phyloP scores from a whole-genome alignment of 2,797 vertebrate genomes.

The Furcifer pardalis region DNA sequence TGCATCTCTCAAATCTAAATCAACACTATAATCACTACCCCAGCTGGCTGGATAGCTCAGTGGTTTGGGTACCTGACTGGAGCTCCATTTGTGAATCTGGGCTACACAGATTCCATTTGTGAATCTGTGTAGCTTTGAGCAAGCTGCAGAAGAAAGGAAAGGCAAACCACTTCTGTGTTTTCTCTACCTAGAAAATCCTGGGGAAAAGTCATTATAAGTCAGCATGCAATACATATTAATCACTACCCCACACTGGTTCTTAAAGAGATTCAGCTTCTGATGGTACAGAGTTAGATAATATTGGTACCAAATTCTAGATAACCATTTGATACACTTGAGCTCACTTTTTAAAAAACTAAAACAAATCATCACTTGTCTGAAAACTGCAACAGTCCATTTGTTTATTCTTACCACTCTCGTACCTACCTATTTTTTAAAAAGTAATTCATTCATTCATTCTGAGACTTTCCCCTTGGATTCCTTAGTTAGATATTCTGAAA shows the following conservation, averaged over 20 bases:
- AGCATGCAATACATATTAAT: too few species aligned
- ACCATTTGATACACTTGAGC: neutral
- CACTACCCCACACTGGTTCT: neutral
- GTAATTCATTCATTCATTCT: neutral
- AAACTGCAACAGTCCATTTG: neutral
- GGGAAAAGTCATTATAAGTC: too few species aligned
- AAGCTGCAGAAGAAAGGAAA: too few species aligned
- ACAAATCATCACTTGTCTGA: neutral
- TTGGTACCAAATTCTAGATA: neutral
- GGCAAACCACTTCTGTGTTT: too few species aligned
- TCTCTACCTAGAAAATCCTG: too few species aligned
- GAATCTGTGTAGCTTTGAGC: too few species aligned
- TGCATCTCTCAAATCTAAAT: neutral
- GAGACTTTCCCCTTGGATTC: neutral
- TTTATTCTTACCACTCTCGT: neutral
- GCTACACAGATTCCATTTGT: too few species aligned
- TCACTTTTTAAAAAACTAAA: neutral
- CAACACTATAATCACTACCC: neutral
- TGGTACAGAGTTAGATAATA: neutral
- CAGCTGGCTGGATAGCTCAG: too few species aligned
- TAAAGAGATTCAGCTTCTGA: neutral
- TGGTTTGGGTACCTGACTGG: too few species aligned
- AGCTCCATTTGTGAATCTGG: too few species aligned
- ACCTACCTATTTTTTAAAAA: neutral
- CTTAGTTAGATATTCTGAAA: conserved; percentile 1